These are phyloP conservation scores for Rhynchomys soricoides DNA, from an alignment of 2,113 vertebrate genomes.

Conservation along the genomic window DNA sequence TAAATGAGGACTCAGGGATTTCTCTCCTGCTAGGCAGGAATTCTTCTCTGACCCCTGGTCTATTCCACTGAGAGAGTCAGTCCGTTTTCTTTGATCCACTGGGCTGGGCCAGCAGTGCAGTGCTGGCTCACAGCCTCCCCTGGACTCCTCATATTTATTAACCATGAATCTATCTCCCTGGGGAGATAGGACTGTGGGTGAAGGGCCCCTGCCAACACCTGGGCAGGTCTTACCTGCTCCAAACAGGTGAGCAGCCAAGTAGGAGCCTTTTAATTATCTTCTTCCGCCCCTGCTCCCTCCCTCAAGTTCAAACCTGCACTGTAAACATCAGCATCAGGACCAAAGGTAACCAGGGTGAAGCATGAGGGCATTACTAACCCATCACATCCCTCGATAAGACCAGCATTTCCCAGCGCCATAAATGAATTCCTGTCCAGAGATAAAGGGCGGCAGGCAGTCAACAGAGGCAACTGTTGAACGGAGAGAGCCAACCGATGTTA, in stretches of 20 bases:
- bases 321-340: slow-evolving; percentile 84
- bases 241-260: slow-evolving; percentile 79
- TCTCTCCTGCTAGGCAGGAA: neutral
- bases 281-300: slow-evolving; percentile 56
- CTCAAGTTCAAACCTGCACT: slow-evolving; percentile 60
- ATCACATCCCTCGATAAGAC: slow-evolving; percentile 79
- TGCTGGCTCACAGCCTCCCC: neutral
- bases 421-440: slow-evolving; percentile 83
- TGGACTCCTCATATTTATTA: slow-evolving; percentile 88
- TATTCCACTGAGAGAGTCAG: slow-evolving; percentile 25
- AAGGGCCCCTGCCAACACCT: slow-evolving; percentile 75
- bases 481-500: slow-evolving; percentile 42
- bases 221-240: slow-evolving; percentile 84
- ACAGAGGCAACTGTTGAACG: slow-evolving; percentile 65
- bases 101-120: slow-evolving; percentile 50
- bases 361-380: slow-evolving; percentile 78
- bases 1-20: neutral
- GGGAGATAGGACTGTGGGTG: slow-evolving; percentile 82
- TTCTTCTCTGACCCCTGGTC: neutral
- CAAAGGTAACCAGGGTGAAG: slow-evolving; percentile 85
- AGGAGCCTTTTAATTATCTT: slow-evolving; percentile 81
- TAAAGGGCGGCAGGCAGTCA: slow-evolving; percentile 78
- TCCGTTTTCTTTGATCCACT: slow-evolving; percentile 68
- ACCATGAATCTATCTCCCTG: slow-evolving; percentile 89
- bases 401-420: slow-evolving; percentile 85